A percentile compares a stretch with the other conserved stretches of the same genome.
Evolutionary conservation across 2,113 vertebrate species (phyloP).

Genomic region (Cairina moschata): DNA sequence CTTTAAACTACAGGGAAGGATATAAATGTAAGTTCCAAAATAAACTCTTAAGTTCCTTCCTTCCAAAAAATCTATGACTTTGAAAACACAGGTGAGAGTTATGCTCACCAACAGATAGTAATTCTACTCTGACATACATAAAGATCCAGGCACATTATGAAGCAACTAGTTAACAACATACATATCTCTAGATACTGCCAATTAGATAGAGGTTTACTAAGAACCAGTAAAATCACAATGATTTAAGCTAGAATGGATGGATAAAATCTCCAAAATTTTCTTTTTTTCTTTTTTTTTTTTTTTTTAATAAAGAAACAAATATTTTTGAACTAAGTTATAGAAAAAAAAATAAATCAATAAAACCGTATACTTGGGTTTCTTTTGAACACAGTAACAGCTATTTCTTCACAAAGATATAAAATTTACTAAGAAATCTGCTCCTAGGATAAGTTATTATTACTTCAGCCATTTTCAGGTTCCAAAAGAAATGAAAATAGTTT

Average conservation of each 20-base stretch:
- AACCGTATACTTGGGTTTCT: neutral
- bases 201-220: neutral
- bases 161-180: neutral
- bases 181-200: neutral
- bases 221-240: neutral
- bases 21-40: neutral
- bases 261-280: neutral
- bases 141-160: neutral
- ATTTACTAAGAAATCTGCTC: conserved; percentile 48
- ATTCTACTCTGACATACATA: neutral
- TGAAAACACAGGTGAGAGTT: neutral
- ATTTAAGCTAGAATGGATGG: neutral
- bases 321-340: neutral
- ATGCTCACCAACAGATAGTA: neutral
- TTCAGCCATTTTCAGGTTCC: conserved; percentile 33
- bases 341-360: neutral
- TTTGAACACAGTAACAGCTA: neutral
- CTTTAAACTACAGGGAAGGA: neutral
- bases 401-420: conserved; percentile 23
- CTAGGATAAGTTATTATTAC: conserved; percentile 50
- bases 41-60: neutral
- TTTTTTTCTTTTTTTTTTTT: neutral
- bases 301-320: neutral
- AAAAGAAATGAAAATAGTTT: conserved; percentile 38
- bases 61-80: neutral